Evolutionary conservation across 1,140 invertebrate genomes (phyloP), one percentile per base, ranked within the genome.

Genomic region (Apis laboriosa): DNA sequence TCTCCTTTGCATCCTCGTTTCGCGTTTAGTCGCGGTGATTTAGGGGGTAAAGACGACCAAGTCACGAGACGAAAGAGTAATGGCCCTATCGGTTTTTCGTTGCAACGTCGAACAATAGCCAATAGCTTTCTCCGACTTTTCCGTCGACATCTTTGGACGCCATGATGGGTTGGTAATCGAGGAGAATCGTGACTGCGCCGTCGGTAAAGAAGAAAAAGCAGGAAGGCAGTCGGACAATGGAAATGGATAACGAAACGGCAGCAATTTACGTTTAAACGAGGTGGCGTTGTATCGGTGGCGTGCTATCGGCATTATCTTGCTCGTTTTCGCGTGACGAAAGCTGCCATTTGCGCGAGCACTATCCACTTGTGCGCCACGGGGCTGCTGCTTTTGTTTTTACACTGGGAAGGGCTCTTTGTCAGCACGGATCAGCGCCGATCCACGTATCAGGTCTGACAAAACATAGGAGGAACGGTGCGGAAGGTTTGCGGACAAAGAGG

Each of bases 251-350:
- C 79, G 61, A 66, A 81, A 58, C 24, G 72, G 13, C 63, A 61
- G 63, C 63, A 81, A 81, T 76, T 81, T 81, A 66, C 58, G 71
- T 76, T 76, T 76, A 76, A 63, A 76, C 71, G 49, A 24, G 21
- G 51, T 49, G 68, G 58, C 58, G n/a, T 86, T 77, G 75, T 87
- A 83, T 86, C 74, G 43, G 43, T 66, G 77, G 34, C 56, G 60
- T 86, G 66, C 60, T 67, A 76, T 86, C 74, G 85, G 24, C 79
- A 83, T 86, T 86, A 83, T 58, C 70, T 58, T n/a, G 63, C 77
- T 71, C n/a, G 67, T 49, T 73, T 67, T 74, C 71, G 61, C 80
- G 80, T 83, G 76, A 86, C 71, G 82, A 58, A 67, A 78, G 75
- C 84, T 73, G 51, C 56, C 53, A 79, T 61, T 78, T 70, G 66